These are phyloP conservation scores for Aulostomus chinensis DNA, from an alignment of 2,797 vertebrate species.

Conservation along the genomic window DNA sequence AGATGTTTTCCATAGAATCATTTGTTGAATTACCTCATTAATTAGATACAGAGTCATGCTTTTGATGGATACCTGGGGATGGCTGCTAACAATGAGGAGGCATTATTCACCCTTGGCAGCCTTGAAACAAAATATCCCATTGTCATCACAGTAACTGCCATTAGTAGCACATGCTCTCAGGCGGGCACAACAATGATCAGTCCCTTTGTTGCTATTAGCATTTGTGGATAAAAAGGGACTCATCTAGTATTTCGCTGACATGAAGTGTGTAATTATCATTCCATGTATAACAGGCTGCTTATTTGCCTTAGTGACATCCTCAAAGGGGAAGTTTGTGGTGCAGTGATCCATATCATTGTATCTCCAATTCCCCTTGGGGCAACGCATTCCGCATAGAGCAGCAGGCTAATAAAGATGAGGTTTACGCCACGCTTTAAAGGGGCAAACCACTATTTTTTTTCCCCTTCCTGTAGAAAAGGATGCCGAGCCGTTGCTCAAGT, in stretches of 20 bases:
- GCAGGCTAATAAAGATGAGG: slow-evolving; percentile 62
- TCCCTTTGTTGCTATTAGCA: slow-evolving; percentile 61
- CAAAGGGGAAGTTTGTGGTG: slow-evolving; percentile 62
- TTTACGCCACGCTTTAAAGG: slow-evolving; percentile 41
- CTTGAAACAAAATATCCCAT: slow-evolving; percentile 47
- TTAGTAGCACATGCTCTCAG: slow-evolving; percentile 43
- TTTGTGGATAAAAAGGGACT: slow-evolving; percentile 59
- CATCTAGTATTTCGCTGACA: slow-evolving; percentile 66
- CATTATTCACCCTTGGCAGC: slow-evolving; percentile 52
- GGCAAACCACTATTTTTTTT: neutral
- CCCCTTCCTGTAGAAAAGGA: neutral
- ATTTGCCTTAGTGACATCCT: slow-evolving; percentile 66
- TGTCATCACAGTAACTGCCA: slow-evolving; percentile 36
- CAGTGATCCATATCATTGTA: slow-evolving; percentile 75
- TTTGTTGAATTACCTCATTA: slow-evolving; percentile 58
- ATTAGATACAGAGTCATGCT: slow-evolving; percentile 51
- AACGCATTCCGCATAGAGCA: slow-evolving; percentile 36
- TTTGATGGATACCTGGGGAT: slow-evolving; percentile 62
- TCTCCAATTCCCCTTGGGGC: slow-evolving; percentile 57
- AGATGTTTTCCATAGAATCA: slow-evolving; percentile 32
- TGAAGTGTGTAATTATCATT: slow-evolving; percentile 73
- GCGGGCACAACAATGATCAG: slow-evolving; percentile 35
- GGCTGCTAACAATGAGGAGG: slow-evolving; percentile 32
- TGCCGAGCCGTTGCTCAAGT: neutral
- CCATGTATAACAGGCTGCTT: slow-evolving; percentile 72